Base-by-base conservation (phyloP, 2,888 invertebrate species). In the Limnephilus auricula region DNA sequence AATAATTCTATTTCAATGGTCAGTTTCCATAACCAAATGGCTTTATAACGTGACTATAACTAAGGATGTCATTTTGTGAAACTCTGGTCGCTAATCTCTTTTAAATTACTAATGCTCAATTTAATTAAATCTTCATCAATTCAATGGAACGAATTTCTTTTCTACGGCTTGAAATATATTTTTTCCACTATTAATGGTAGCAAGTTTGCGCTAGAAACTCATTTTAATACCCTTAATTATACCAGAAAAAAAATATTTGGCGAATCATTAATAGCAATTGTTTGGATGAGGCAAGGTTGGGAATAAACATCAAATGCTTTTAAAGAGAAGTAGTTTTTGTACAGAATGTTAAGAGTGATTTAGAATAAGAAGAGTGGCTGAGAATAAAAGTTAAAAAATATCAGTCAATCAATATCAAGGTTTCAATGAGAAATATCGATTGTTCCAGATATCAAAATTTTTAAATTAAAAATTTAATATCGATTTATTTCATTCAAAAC, bases 41-140 rank as follows among this genome's bases (percentile, higher is more conserved):
- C 37, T 37, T 84, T 84, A 9, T 84, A 84, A 84, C 84, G 84
- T 84, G 84, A 84, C 37, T 37, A 9, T 5, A 84, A 45, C 34
- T 84, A n/a, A n/a, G 34, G 37, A 84, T 84, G 84, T 84, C 84
- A 84, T 84, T 84, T 34, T n/a, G 40, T 25, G 40, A 84, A 84
- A 34, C 37, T 84, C 40, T 84, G 37, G 84, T 40, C 84, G n/a
- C 84, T 84, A 84, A 84, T 84, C 84, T 84, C 34, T 84, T 84
- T 84, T 37, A 40, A 84, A 84, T 84, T 84, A 84, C 84, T 13
- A 65, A 65, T 65, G 50, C 25, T 15, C 18, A 65, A 65, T 65
- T 65, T 65, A 80, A 80, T 80, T 80, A 80, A 80, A 80, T 31
- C 80, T 80, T 80, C 80, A 31, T 80, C 80, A 32, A 80, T 80